phyloP scores from a whole-genome alignment of 2,113 vertebrate species.

The Mungos mungo region DNA sequence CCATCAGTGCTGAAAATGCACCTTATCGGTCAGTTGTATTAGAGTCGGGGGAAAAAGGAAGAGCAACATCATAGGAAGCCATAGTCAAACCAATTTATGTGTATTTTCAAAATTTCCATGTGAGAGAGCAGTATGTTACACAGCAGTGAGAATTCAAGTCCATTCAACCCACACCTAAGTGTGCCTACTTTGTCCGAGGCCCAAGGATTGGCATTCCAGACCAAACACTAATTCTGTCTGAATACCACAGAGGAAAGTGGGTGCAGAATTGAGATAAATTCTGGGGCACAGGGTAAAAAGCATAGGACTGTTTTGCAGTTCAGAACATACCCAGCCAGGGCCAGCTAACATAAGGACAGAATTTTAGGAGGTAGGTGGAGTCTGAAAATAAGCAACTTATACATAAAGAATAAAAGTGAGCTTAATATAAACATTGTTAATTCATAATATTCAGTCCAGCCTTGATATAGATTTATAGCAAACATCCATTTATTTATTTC shows the following conservation, averaged over 20 bases:
- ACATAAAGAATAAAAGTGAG: background rate
- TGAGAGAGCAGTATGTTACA: background rate
- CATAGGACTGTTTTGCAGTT: background rate
- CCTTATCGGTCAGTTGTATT: background rate
- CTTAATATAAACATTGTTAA: background rate
- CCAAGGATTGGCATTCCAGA: background rate
- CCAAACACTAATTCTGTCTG: background rate
- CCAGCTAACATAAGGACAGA: accelerated
- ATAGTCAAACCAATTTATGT: background rate
- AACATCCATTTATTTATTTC: no score
- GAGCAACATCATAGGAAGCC: background rate
- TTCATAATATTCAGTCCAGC: background rate
- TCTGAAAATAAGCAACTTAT: background rate
- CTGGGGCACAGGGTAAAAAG: background rate
- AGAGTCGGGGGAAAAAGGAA: background rate
- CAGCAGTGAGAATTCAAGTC: background rate
- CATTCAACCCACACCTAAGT: background rate
- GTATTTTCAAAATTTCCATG: background rate
- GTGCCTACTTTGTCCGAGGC: background rate
- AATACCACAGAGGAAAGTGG: background rate
- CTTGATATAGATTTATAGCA: background rate
- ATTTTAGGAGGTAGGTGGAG: background rate
- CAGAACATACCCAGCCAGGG: background rate
- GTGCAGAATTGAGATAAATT: background rate
- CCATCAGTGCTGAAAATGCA: background rate